These are phyloP conservation scores for Coluber constrictor DNA, from an alignment of 2,797 vertebrate genomes.

Conservation along the genomic window DNA sequence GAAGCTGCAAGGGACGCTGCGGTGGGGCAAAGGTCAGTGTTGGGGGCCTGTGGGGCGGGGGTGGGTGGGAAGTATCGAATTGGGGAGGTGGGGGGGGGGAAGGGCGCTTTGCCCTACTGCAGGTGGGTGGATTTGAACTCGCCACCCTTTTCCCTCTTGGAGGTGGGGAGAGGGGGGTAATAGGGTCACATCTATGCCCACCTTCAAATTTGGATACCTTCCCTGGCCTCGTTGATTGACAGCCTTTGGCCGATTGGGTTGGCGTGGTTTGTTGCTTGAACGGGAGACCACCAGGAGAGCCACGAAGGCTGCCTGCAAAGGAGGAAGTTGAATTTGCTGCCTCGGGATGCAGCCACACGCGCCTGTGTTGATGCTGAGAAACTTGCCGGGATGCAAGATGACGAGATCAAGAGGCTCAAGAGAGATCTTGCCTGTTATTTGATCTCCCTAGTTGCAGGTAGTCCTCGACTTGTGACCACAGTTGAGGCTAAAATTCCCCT, in stretches of 20 bases:
- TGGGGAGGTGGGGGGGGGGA: not conserved
- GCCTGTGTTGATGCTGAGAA: not conserved
- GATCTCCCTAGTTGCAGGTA: too few species aligned
- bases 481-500: not conserved
- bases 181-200: not conserved
- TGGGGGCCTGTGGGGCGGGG: not conserved
- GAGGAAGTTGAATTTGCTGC: not conserved
- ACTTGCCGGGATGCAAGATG: not conserved
- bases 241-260: not conserved
- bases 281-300: not conserved
- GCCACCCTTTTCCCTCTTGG: not conserved
- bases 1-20: constrained; percentile 44
- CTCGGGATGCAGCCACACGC: not conserved
- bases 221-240: not conserved
- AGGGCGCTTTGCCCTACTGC: not conserved
- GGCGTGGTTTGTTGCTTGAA: not conserved
- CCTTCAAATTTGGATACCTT: not conserved
- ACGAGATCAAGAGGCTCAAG: not conserved
- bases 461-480: not conserved
- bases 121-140: not conserved
- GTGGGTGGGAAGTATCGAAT: not conserved
- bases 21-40: constrained; percentile 12
- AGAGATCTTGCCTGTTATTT: too few species aligned
- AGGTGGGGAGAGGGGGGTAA: not conserved
- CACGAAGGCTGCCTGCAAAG: not conserved